Base-by-base conservation (phyloP, 2,888 invertebrate genomes). In the Rhyacophila evoluta region DNA sequence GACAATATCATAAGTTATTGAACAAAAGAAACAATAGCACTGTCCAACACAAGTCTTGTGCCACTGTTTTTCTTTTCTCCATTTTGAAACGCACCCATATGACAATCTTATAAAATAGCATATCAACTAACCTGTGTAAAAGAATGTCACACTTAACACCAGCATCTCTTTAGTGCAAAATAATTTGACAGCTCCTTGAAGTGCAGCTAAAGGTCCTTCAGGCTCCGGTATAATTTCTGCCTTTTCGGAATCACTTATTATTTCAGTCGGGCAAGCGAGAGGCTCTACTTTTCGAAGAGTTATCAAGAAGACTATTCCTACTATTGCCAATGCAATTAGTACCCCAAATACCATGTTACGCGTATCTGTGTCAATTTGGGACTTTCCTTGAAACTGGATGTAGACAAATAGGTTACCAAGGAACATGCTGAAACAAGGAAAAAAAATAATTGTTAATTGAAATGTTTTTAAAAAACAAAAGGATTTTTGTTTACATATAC, bases 321-420 rank as follows among this genome's bases (percentile, higher is more conserved):
- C 87, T 0, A 94, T 87, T 27, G 94, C 94, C 5, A 96, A 91
- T 0, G 89, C 92, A 0, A 93, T 92, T 73, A 99, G 89, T 0
- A 95, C 96, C 75, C 93, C 93, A 86, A 97, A 97, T 4, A 98
- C 95, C 1, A 95, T 87, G 71, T 91, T 92, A 25, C 98, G 91
- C 0, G 95, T 95, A 8, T 89, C 89, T 72, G 88, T 85, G 82
- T 94, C 94, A 41, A 98, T 97, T 75, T 91, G 90, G 0, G 90
- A 91, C 85, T 94, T 92, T 73, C 95, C 95, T 90, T 93, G 93
- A 88, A 99, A 98, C 86, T 95, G 93, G 86, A 95, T 95, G 88
- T 93, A 98, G 27, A 98, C 97, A 89, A 98, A 98, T 33, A 98
- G 89, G 86, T 99, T 99, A 75, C 99, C 99, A 85, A 96, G 94